Base-by-base conservation (phyloP, 2,113 vertebrate species). In the Ia io region DNA sequence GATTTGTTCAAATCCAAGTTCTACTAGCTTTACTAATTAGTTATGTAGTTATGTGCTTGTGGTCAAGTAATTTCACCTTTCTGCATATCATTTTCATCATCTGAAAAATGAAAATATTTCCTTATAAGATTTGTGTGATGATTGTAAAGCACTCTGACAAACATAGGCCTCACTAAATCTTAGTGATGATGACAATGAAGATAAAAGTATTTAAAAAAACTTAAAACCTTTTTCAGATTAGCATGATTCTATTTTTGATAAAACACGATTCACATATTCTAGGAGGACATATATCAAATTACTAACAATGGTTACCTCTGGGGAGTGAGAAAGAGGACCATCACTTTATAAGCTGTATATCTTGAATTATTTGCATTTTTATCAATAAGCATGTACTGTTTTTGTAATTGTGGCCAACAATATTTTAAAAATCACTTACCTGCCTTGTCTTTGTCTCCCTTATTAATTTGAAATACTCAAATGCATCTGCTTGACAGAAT, bases 291-390 rank as follows among this genome's bases (percentile, higher is more conserved):
- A 79, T 53, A 42, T 47, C 28, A 67, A 71, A 79, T 23, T 93
- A 90, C 49, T 85, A 96, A 76, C 42, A 91, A 70, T 82, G 59
- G 23, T 65, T 71, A 88, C 9, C 49, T 30, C 8, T 82, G 37
- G 35, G 47, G 53, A 84, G 18, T 30, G 37, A 95, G 42, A 53
- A 51, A 94, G 18, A 70, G 35, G 25, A 96, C 6, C 44, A 32
- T 86, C 18, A 87, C 42, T 90, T 90, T 51, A 77, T 63, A 94
- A 61, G 80, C 56, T 84, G 44, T 32, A 14, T 28, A 70, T 56
- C 10, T 70, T 96, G 16, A 59, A 95, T 91, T 93, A 79, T 37
- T 71, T 95, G 42, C n/a, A 95, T 84, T 79, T 79, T 91, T 88
- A 59, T 90, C 51, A 93, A 77, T 70, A 91, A 67, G 51, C 22